phyloP scores from a whole-genome alignment of 2,888 invertebrate genomes.

The Apomyelois bistriatella region DNA sequence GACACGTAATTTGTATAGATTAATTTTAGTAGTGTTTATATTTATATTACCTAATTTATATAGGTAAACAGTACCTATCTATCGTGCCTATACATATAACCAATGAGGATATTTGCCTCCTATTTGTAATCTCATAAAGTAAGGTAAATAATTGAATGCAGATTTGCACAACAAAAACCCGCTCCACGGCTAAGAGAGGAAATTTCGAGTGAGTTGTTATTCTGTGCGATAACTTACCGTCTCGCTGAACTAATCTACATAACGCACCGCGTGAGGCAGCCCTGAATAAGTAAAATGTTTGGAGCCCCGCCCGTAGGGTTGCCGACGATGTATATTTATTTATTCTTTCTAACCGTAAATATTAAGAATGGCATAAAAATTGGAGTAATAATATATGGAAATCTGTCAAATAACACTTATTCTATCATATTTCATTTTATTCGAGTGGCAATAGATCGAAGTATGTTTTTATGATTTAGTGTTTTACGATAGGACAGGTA shows the following conservation, averaged over 20 bases:
- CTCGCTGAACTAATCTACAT: slow-evolving; percentile 39
- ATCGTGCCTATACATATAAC: no score
- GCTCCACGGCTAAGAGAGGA: neutral
- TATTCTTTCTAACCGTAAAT: neutral
- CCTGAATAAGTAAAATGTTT: slow-evolving; percentile 44
- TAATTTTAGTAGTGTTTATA: no score
- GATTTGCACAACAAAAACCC: slow-evolving; percentile 10
- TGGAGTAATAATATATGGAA: no score
- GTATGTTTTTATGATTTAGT: no score
- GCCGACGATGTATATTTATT: slow-evolving; percentile 33
- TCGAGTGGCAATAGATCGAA: no score
- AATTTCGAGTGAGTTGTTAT: slow-evolving; percentile 14
- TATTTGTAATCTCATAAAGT: slow-evolving; percentile 2
- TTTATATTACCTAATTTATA: no score
- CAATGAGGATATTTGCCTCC: neutral
- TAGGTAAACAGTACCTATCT: no score
- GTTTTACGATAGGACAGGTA: no score
- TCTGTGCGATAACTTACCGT: slow-evolving; percentile 15
- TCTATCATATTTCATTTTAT: no score
- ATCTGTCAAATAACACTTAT: no score
- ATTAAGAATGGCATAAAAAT: no score
- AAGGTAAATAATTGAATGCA: neutral
- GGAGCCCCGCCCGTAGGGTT: slow-evolving; percentile 25
- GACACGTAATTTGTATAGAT: no score
- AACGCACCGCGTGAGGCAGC: slow-evolving; percentile 31